phyloP scores from a whole-genome alignment of 2,888 invertebrate species.

The Entomobrya proxima region DNA sequence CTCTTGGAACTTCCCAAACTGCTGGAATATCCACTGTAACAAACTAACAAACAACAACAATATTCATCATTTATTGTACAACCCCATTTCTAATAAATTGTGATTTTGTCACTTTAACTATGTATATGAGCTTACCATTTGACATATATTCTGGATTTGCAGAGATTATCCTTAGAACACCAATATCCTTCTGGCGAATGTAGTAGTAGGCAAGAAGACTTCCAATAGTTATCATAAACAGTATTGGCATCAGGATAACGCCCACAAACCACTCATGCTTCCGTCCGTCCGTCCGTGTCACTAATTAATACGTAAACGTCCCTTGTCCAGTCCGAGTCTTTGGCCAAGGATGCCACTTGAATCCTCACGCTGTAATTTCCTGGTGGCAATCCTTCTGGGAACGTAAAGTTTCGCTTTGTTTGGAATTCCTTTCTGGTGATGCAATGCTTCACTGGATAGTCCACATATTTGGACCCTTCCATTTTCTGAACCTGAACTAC shows the following conservation, averaged over 20 bases:
- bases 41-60: too few relatives aligned
- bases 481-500: constrained; percentile 21
- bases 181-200: constrained; percentile 80
- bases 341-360: constrained; percentile 78
- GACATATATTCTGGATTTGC: constrained; percentile 93
- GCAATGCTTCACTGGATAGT: constrained; percentile 79
- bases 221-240: constrained; percentile 63
- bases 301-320: constrained; percentile 68
- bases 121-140: constrained; percentile 69
- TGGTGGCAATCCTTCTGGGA: constrained; percentile 73
- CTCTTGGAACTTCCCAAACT: constrained; percentile 95
- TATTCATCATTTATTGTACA: too few relatives aligned
- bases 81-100: too few relatives aligned
- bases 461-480: constrained; percentile 33
- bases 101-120: too few relatives aligned
- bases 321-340: constrained; percentile 71
- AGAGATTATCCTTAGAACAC: constrained; percentile 83
- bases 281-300: constrained; percentile 76
- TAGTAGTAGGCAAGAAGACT: constrained; percentile 75
- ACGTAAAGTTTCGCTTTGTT: constrained; percentile 67
- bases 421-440: constrained; percentile 81
- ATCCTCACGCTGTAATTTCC: constrained; percentile 78
- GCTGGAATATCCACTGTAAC: constrained; percentile 84
- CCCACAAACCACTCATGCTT: constrained; percentile 56
- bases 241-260: constrained; percentile 67